These are phyloP conservation scores for Pseudococcus longispinus DNA, from an alignment of 2,888 invertebrate species.

Conservation along the genomic window DNA sequence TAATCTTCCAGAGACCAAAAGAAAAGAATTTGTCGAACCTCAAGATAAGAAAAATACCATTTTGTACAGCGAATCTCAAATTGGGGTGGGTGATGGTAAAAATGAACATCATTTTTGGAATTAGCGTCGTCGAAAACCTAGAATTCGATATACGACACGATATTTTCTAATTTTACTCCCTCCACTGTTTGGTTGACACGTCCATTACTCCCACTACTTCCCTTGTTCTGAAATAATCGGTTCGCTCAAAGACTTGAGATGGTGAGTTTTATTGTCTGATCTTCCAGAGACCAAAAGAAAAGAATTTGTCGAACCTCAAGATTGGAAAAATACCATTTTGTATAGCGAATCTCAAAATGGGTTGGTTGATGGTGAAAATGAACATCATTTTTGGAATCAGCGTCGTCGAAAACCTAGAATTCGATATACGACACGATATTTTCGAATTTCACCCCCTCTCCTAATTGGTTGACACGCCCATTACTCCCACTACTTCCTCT, in stretches of 20 bases:
- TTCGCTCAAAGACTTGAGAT: too few relatives aligned
- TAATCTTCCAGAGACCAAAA: not conserved
- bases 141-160: not conserved
- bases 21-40: too few relatives aligned
- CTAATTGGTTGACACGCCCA: not conserved
- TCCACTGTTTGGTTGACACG: not conserved
- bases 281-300: not conserved
- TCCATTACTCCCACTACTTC: not conserved
- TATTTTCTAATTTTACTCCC: not conserved
- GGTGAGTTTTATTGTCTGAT: too few relatives aligned
- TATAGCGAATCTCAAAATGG: not conserved
- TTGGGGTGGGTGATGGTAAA: not conserved
- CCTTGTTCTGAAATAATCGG: not conserved
- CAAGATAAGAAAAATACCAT: slow-evolving; percentile 19
- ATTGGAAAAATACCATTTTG: not conserved
- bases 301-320: too few relatives aligned
- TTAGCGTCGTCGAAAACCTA: not conserved
- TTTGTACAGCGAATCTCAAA: not conserved
- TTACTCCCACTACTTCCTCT: not conserved
- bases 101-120: not conserved
- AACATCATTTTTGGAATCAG: not conserved
- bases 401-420: not conserved
- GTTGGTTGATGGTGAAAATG: not conserved
- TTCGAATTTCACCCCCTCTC: not conserved
- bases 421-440: not conserved